A percentile compares a stretch with the other conserved stretches of the same genome.
phyloP scores from a whole-genome alignment of 2,888 invertebrate species.

The Tetanocera ferruginea region DNA sequence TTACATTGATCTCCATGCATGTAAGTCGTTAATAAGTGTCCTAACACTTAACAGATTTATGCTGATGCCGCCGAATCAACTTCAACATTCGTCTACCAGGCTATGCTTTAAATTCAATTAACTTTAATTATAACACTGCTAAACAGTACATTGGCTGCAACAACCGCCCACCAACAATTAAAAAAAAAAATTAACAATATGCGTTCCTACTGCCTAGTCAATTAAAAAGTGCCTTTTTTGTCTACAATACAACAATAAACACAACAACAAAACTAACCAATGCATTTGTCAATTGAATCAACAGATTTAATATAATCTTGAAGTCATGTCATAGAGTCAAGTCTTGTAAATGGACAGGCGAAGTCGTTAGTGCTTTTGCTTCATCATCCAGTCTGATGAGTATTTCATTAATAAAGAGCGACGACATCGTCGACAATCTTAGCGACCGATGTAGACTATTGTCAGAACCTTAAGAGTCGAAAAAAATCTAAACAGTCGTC shows the following conservation, averaged over 20 bases:
- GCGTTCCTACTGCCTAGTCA: constrained; percentile 4
- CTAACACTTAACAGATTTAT: constrained; percentile 4
- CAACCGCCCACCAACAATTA: constrained; percentile 21
- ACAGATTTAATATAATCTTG: background rate
- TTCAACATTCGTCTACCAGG: background rate
- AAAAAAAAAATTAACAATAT: background rate
- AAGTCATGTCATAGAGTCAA: constrained; percentile 1
- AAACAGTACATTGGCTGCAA: background rate
- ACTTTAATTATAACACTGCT: constrained; percentile 10
- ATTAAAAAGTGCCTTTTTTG: constrained; percentile 7
- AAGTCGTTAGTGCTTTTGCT: too few relatives aligned
- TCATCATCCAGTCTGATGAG: too few relatives aligned
- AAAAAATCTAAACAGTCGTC: background rate
- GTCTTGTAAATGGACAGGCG: background rate
- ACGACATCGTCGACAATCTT: background rate
- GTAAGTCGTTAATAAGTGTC: background rate
- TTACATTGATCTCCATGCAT: constrained; percentile 9
- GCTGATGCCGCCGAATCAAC: background rate
- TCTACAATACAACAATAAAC: background rate
- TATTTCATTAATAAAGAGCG: background rate
- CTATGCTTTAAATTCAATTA: constrained; percentile 8
- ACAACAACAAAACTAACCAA: background rate
- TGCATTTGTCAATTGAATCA: constrained; percentile 24
- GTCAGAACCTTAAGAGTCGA: background rate
- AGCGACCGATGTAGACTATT: background rate